A percentile compares a stretch with the other conserved stretches of the same genome.
phyloP scores from a whole-genome alignment of 2,888 invertebrate genomes.

The Hydroisotoma schaefferi region DNA sequence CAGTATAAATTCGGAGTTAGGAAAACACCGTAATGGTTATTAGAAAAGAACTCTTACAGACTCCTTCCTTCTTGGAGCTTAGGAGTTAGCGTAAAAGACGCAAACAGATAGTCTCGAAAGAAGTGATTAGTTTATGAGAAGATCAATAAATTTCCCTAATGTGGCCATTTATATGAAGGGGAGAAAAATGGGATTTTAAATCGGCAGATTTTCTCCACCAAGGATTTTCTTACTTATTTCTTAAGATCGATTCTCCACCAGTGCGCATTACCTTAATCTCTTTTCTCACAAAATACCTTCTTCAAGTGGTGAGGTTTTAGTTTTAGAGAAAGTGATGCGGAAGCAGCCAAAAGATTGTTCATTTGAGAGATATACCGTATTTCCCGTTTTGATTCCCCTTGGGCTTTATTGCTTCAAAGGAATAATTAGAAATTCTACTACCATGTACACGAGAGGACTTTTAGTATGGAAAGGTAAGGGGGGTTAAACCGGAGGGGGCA shows the following conservation, averaged over 20 bases:
- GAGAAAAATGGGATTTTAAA: constrained; percentile 48
- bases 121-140: constrained; percentile 45
- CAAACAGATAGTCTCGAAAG: neutral
- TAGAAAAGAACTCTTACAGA: neutral
- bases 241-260: constrained; percentile 44
- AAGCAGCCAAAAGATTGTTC: neutral
- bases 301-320: too few relatives aligned
- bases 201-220: constrained; percentile 46
- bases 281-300: constrained; percentile 13
- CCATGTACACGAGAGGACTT: too few relatives aligned
- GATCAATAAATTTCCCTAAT: constrained; percentile 49
- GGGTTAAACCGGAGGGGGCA: too few relatives aligned
- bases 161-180: constrained; percentile 47
- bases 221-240: constrained; percentile 36
- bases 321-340: neutral
- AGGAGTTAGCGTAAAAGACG: constrained; percentile 8
- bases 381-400: too few relatives aligned
- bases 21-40: neutral
- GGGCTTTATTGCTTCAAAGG: too few relatives aligned
- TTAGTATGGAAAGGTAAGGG: too few relatives aligned
- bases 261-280: constrained; percentile 48
- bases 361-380: neutral
- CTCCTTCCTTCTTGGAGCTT: neutral
- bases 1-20: neutral
- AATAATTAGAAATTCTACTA: too few relatives aligned